Evolutionary conservation across 2,113 vertebrate genomes (phyloP).

Genomic region (Leptobrachium ailaonicum): DNA sequence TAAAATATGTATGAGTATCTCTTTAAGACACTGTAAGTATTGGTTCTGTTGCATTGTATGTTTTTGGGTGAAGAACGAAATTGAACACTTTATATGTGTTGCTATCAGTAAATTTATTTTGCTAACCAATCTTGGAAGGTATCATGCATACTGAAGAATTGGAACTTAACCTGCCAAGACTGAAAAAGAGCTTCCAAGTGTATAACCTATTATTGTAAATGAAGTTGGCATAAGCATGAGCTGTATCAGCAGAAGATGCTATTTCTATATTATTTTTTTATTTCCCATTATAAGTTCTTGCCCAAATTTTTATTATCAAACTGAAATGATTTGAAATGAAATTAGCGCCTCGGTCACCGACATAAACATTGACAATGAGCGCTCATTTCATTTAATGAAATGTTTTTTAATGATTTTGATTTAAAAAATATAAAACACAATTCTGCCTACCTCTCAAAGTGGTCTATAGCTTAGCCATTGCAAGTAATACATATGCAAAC

Average conservation of each 20-base stretch:
- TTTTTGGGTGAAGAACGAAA: conserved; percentile 1
- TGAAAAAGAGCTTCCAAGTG: conserved; percentile 11
- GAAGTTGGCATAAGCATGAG: conserved; percentile 5
- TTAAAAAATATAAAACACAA: too few relatives aligned
- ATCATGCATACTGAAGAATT: conserved; percentile 12
- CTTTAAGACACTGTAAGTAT: too few relatives aligned
- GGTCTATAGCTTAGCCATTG: too few relatives aligned
- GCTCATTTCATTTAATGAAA: too few relatives aligned
- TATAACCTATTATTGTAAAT: conserved; percentile 11
- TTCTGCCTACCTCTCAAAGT: too few relatives aligned
- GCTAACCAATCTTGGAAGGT: neutral
- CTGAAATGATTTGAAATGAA: neutral
- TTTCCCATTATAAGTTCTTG: conserved; percentile 7
- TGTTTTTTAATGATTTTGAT: too few relatives aligned
- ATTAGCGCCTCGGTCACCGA: neutral
- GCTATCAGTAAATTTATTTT: neutral
- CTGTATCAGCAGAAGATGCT: conserved; percentile 15
- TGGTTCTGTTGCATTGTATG: neutral
- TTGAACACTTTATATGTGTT: neutral
- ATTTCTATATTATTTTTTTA: conserved; percentile 15
- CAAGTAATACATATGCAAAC: too few relatives aligned
- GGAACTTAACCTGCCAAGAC: neutral
- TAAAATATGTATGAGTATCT: too few relatives aligned
- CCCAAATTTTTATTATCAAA: neutral
- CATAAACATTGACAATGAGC: too few relatives aligned